phyloP scores from a whole-genome alignment of 1,140 invertebrate genomes.

The Monomorium pharaonis region DNA sequence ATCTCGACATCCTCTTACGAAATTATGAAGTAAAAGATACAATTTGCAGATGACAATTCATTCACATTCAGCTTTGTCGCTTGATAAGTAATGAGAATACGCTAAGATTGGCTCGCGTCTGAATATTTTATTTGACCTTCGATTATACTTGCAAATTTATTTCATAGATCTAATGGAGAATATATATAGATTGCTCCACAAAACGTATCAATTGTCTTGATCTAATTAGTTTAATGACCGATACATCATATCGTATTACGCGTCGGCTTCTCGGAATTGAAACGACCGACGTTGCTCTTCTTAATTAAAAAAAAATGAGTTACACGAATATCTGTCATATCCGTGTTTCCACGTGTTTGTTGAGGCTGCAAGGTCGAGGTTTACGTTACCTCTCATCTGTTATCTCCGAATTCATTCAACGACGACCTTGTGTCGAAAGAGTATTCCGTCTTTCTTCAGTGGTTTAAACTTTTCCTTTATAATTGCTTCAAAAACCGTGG shows the following conservation, averaged over 20 bases:
- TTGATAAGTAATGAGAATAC: background rate
- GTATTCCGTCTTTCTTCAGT: background rate
- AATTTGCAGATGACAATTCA: background rate
- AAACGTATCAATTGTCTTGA: background rate
- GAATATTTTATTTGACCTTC: background rate
- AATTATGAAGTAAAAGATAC: background rate
- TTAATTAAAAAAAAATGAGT: background rate
- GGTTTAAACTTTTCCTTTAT: background rate
- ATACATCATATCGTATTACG: background rate
- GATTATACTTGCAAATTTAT: slow-evolving; percentile 14
- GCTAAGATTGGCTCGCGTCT: background rate
- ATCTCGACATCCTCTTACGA: background rate
- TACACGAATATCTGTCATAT: background rate
- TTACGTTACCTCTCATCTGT: background rate
- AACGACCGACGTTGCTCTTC: background rate
- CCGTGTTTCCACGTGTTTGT: background rate
- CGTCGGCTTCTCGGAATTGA: background rate
- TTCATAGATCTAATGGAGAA: slow-evolving; percentile 4
- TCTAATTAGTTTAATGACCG: slow-evolving; percentile 15
- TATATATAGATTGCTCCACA: background rate
- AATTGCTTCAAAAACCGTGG: background rate
- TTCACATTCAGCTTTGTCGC: background rate
- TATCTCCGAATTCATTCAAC: background rate
- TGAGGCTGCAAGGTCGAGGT: background rate
- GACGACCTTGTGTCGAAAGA: background rate